A percentile compares a stretch with the other conserved stretches of the same genome.
Conservation (phyloP, 1,140 invertebrate species). For the Drosophila nasuta region DNA sequence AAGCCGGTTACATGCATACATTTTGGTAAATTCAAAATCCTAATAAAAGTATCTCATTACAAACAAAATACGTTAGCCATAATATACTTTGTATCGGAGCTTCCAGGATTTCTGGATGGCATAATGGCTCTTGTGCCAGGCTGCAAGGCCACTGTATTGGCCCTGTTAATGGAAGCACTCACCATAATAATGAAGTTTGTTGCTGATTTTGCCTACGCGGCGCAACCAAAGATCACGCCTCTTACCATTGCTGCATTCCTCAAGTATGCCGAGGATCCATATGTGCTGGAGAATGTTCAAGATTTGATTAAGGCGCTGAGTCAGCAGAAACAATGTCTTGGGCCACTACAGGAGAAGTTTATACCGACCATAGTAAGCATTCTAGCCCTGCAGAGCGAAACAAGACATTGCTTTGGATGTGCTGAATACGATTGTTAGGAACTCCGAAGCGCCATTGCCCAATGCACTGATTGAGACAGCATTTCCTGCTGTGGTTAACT, state of each 20-base stretch:
- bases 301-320: conserved; percentile 90
- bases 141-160: conserved; percentile 87
- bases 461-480: conserved; percentile 87
- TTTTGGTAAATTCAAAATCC: too few species aligned
- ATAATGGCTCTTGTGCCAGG: conserved; percentile 82
- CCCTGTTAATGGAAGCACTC: conserved; percentile 89
- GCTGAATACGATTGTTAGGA: conserved; percentile 88
- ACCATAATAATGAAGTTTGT: conserved; percentile 89
- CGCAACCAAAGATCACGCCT: conserved; percentile 89
- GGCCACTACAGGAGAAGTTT: conserved; percentile 88
- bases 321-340: conserved; percentile 88
- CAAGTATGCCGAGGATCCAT: conserved; percentile 89
- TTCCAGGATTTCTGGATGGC: conserved; percentile 74
- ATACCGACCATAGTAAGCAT: conserved; percentile 89
- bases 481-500: conserved; percentile 88
- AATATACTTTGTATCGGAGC: conserved; percentile 37
- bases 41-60: too few species aligned
- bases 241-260: conserved; percentile 90
- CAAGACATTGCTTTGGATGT: conserved; percentile 87
- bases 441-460: conserved; percentile 87
- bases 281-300: conserved; percentile 88
- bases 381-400: conserved; percentile 65
- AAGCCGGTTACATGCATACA: too few species aligned
- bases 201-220: conserved; percentile 88
- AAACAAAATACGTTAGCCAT: too few species aligned